These are phyloP conservation scores for Latrodectus hesperus DNA, from an alignment of 2,888 invertebrate genomes.

Conservation along the genomic window DNA sequence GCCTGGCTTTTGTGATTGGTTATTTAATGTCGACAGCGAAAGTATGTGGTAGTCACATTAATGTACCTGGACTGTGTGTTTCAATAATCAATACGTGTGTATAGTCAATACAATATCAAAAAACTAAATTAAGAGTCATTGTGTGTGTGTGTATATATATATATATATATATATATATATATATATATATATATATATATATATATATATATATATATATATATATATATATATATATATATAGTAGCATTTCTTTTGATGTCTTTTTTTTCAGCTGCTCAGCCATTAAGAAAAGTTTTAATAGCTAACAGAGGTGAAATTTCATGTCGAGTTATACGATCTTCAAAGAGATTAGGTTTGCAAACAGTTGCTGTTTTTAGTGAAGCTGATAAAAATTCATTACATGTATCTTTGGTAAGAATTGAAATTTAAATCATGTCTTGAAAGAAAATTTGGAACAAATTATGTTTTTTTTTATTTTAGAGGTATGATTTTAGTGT, in stretches of 20 bases:
- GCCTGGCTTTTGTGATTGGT: no score
- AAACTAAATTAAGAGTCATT: not conserved
- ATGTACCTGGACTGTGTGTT: no score
- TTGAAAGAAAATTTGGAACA: not conserved
- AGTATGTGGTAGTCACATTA: no score
- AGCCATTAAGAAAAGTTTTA: slow-evolving; percentile 72
- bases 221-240: not conserved
- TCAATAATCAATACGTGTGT: no score
- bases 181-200: not conserved
- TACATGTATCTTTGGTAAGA: slow-evolving; percentile 81
- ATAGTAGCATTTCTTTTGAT: no score
- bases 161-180: not conserved
- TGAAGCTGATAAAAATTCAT: slow-evolving; percentile 89
- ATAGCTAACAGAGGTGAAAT: slow-evolving; percentile 76
- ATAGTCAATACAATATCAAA: no score
- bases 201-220: not conserved
- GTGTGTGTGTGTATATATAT: not conserved
- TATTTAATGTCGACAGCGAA: no score
- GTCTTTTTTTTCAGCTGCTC: slow-evolving; percentile 2
- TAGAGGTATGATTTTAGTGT: not conserved
- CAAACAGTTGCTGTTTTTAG: slow-evolving; percentile 96
- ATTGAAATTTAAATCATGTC: not conserved
- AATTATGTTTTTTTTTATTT: not conserved
- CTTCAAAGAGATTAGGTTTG: slow-evolving; percentile 76
- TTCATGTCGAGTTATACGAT: slow-evolving; percentile 74